These are phyloP conservation scores for Philonicus albiceps DNA, from an alignment of 2,888 invertebrate genomes.

Conservation along the genomic window DNA sequence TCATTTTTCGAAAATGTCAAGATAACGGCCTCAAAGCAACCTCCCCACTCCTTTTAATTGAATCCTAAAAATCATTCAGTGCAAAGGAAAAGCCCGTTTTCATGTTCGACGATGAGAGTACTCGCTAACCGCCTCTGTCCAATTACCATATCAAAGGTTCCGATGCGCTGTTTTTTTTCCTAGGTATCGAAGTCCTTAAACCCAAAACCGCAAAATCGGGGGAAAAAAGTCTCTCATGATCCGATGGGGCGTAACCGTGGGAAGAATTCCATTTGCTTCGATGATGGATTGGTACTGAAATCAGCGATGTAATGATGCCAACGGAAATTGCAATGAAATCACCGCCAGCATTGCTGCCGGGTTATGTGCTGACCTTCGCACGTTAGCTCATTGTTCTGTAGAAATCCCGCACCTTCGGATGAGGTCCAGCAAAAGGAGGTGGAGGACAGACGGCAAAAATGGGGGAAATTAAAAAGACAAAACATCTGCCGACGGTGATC, in stretches of 20 bases:
- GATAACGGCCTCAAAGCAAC: background rate
- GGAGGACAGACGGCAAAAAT: background rate
- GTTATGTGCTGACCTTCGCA: constrained; percentile 6
- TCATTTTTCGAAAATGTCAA: background rate
- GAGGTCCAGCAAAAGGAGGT: background rate
- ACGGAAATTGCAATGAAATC: constrained; percentile 36
- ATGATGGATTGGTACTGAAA: constrained; percentile 2
- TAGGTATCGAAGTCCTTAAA: background rate
- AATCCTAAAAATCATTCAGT: background rate
- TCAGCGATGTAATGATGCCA: constrained; percentile 13
- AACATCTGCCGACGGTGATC: background rate
- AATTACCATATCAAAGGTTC: background rate
- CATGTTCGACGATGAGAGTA: background rate
- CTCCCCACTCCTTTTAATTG: background rate
- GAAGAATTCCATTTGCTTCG: background rate
- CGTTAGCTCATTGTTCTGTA: background rate
- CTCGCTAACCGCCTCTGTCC: background rate
- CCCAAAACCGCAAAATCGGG: background rate
- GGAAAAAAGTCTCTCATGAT: background rate
- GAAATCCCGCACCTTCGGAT: background rate
- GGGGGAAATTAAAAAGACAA: background rate
- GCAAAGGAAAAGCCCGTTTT: background rate
- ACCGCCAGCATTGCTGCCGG: background rate
- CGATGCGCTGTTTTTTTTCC: background rate
- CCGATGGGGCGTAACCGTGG: background rate